Evolutionary conservation across 2,888 invertebrate genomes (phyloP), one percentile per base, ranked within the genome.

Genomic region (Dione juno): DNA sequence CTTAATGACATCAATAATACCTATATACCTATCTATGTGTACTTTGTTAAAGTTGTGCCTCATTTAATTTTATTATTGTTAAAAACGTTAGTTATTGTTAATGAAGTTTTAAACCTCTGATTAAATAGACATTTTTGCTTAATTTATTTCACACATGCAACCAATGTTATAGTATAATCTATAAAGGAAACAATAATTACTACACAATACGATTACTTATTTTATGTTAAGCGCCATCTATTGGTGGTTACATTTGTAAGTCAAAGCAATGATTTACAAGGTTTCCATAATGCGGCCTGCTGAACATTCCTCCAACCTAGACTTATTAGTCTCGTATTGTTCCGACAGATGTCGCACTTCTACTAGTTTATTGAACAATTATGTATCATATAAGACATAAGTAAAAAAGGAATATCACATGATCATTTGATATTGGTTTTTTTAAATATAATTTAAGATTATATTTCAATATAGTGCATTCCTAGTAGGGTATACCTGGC

Each of bases 311-410:
- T 21, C 14, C 6, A 0, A 28, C 16, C 14, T 11, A 10, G 9
- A 10, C 45, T 35, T 43, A 59, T 43, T 61, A 61, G 61, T 61
- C 45, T 28, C 43, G 43, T 11, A 43, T n/a, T 21, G 11, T 9
- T 7, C 11, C n/a, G n/a, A 45, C 43, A 61, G 61, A 61, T 61
- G 61, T 43, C 61, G 61, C 59, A 28, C 28, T 45, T 1, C 6
- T n/a, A n/a, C 28, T 3, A 14, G 21, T 19, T n/a, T n/a, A n/a
- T n/a, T n/a, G n/a, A n/a, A n/a, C n/a, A n/a, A n/a, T n/a, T n/a
- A n/a, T n/a, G n/a, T n/a, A n/a, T n/a, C n/a, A n/a, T n/a, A n/a
- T n/a, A n/a, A n/a, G n/a, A n/a, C n/a, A n/a, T n/a, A n/a, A n/a
- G n/a, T n/a, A n/a, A n/a, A n/a, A n/a, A n/a, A n/a, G n/a, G n/a